These are phyloP conservation scores for Cheiracanthium punctorium DNA, from an alignment of 2,888 invertebrate genomes.

Conservation along the genomic window DNA sequence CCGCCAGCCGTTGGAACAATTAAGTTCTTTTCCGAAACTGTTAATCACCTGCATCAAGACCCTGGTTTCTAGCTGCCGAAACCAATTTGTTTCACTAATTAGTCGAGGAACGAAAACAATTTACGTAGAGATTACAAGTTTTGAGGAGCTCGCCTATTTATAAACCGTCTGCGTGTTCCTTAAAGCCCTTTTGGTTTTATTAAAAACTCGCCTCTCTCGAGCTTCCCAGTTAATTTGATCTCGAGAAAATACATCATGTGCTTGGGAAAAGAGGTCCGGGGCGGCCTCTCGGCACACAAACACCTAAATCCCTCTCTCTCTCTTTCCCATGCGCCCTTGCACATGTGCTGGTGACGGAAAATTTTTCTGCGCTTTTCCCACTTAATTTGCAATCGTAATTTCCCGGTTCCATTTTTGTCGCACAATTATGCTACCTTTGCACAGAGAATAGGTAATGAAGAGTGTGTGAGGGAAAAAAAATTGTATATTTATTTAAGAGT, in stretches of 20 bases:
- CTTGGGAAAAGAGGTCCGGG: no score
- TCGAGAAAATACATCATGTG: slow-evolving; percentile 61
- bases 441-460: slow-evolving; percentile 6
- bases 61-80: slow-evolving; percentile 22
- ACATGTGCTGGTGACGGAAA: slow-evolving; percentile 59
- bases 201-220: slow-evolving; percentile 53
- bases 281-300: background rate
- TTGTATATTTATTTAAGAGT: slow-evolving; percentile 13
- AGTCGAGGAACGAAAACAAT: slow-evolving; percentile 64
- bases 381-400: slow-evolving; percentile 66
- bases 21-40: slow-evolving; percentile 69
- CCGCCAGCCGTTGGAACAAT: slow-evolving; percentile 64
- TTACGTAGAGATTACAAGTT: slow-evolving; percentile 68
- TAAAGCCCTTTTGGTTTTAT: slow-evolving; percentile 68
- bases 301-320: slow-evolving; percentile 36
- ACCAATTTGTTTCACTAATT: slow-evolving; percentile 69
- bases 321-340: no score
- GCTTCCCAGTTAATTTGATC: slow-evolving; percentile 64
- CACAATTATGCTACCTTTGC: slow-evolving; percentile 38
- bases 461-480: background rate
- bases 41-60: slow-evolving; percentile 55
- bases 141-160: slow-evolving; percentile 58
- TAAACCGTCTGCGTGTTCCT: slow-evolving; percentile 61
- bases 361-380: slow-evolving; percentile 42
- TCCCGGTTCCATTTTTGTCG: slow-evolving; percentile 56